Base-by-base conservation (phyloP, 2,113 vertebrate species). In the Oncorhynchus clarkii region DNA sequence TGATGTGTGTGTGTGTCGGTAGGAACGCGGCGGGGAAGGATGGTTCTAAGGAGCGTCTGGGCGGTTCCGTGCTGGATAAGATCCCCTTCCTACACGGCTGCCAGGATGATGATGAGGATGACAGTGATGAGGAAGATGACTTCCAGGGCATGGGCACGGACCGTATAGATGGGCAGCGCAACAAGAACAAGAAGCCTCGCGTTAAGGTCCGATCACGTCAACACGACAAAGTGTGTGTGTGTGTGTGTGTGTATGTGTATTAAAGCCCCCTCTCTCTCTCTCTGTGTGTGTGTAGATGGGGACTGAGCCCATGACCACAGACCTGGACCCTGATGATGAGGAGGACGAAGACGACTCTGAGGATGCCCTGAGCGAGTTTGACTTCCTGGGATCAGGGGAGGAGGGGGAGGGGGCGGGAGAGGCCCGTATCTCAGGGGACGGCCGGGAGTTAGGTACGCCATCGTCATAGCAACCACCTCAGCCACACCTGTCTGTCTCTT, bases 271-370 rank as follows among this genome's bases (percentile, higher is more conserved):
- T 54, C 22, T 7, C 31, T 54, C 12, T 54, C 13, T 51, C 13
- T 51, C 9, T 77, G 3, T 7, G 45, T 74, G 60, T 67, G 13
- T 65, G 64, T 73, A 24, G 65, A 4, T 48, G 5, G 84, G 88
- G 3, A 87, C 93, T 0, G 96, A 96, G 85, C 89, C 95, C 14
- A 93, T 96, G 84, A 93, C 92, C 26, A 93, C 95, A 1, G 96
- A 95, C 66, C 84, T 95, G 75, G 96, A 96, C 82, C 93, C 93
- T 1, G 95, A 96, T 72, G 96, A 96, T 0, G 96, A 96, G 71
- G 95, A 96, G 70, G 96, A 96, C 0, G 95, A 96, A 75, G 95
- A 96, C 0, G 96, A 97, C 89, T 96, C 96, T 0, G 96, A 96
- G 82, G 96, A 97, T 0, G 96, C 96, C 70, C 94, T 97, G 80